Conservation (phyloP, 2,113 vertebrate species). For the Amia ocellicauda region DNA sequence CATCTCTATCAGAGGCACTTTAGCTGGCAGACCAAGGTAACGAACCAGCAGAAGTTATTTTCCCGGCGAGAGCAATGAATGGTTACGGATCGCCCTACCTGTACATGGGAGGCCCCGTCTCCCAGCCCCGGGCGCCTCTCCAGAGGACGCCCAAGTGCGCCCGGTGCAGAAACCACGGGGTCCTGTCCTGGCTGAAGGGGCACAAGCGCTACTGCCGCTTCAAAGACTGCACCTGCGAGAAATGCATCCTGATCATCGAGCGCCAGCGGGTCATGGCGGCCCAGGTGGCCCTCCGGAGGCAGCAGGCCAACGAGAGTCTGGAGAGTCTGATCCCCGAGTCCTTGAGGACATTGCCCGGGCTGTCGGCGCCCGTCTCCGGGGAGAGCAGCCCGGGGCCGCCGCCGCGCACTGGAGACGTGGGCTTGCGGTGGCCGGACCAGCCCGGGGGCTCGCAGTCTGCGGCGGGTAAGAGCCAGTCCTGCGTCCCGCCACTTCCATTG, state of each 20-base stretch:
- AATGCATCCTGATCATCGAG: slow-evolving; percentile 96
- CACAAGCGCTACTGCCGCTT: slow-evolving; percentile 96
- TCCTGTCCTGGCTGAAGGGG: slow-evolving; percentile 93
- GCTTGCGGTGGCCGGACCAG: slow-evolving; percentile 59
- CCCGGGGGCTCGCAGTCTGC: slow-evolving; percentile 16
- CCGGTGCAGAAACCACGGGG: slow-evolving; percentile 92
- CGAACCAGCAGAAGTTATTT: slow-evolving; percentile 2
- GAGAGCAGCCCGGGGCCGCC: slow-evolving; percentile 40
- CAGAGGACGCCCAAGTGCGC: slow-evolving; percentile 94
- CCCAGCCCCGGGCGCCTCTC: slow-evolving; percentile 83
- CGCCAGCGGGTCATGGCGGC: slow-evolving; percentile 94
- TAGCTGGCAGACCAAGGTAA: background rate
- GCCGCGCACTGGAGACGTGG: slow-evolving; percentile 44
- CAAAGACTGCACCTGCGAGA: slow-evolving; percentile 96
- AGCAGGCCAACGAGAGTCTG: slow-evolving; percentile 94
- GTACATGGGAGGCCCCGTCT: slow-evolving; percentile 89
- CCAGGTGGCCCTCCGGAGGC: slow-evolving; percentile 88
- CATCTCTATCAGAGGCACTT: background rate
- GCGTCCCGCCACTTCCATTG: no score
- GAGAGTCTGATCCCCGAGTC: slow-evolving; percentile 91
- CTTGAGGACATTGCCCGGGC: slow-evolving; percentile 73
- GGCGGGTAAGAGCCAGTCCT: slow-evolving; percentile 32
- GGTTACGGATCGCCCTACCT: slow-evolving; percentile 93
- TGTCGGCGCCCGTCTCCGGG: slow-evolving; percentile 42
- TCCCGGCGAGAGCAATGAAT: slow-evolving; percentile 69